Evolutionary conservation across 2,797 vertebrate genomes (phyloP), one percentile per base, ranked within the genome.

Genomic region (Enteromius treurensis): DNA sequence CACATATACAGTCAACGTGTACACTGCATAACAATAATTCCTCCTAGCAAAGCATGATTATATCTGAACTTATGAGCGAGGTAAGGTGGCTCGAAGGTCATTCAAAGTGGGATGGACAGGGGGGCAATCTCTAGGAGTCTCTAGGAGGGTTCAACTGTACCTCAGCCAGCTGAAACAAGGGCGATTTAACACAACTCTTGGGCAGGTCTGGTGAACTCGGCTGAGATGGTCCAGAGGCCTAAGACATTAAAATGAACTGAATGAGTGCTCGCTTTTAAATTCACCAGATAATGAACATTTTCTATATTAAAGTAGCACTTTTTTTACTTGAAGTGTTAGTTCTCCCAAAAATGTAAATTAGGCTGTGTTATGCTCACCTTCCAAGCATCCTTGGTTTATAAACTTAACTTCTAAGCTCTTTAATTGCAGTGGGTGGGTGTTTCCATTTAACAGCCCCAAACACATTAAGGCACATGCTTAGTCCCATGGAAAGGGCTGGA

Each of bases 121-220:
- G 14, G 49, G 53, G 4, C 3, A 78, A 37, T 58, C n/a, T n/a
- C n/a, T n/a, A n/a, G 10, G 19, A 71, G 78, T 55, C 23, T 80
- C 11, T n/a, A 65, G 45, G 6, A 70, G n/a, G 58, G 23, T 73
- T 49, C 29, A 64, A 47, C 84, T 87, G 89, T 95, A 96, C 95
- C 94, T 97, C 95, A 89, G 93, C 94, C 89, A 94, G 91, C 79
- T 95, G 93, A 89, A 96, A 95, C 79, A 93, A 92, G 62, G 94
- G 90, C 87, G 95, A 94, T 85, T 92, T 91, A 89, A 95, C 94
- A 91, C 92, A 95, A 71, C 92, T 93, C 88, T 95, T 95, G 23
- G 90, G 92, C 83, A 92, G 90, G 90, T 95, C 94, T 90, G 93
- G 93, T 90, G 92, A 90, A 89, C 91, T 90, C 89, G 92, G 92